These are phyloP conservation scores for Sebastes taczanowskii DNA, from an alignment of 2,797 vertebrate species.

Conservation along the genomic window DNA sequence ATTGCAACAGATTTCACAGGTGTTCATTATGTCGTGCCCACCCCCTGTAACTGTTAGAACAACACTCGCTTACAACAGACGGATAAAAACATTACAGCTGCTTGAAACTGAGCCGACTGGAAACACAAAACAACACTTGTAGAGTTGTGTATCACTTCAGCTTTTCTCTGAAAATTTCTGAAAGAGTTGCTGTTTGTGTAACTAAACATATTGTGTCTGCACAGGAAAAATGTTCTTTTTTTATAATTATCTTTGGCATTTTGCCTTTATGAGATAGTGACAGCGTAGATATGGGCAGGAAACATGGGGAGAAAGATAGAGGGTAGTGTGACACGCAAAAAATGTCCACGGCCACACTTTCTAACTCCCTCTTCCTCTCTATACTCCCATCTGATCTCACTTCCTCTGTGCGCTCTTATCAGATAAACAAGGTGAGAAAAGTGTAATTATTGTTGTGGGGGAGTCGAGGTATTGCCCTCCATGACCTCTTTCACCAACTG, in stretches of 20 bases:
- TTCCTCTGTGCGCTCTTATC: neutral
- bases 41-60: neutral
- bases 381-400: neutral
- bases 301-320: neutral
- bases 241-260: neutral
- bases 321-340: neutral
- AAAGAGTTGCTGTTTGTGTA: neutral
- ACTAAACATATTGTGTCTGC: neutral
- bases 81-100: conserved; percentile 3
- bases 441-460: neutral
- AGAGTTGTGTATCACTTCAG: neutral
- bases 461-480: neutral
- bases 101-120: conserved; percentile 1
- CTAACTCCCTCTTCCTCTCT: neutral
- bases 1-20: conserved; percentile 16
- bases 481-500: neutral
- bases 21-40: conserved; percentile 9
- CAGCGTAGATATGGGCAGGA: neutral
- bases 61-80: neutral
- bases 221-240: neutral
- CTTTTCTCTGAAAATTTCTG: neutral
- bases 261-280: neutral
- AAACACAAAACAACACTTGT: neutral
- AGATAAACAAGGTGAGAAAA: neutral
- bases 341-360: neutral